Base-by-base conservation (phyloP, 1,140 invertebrate species). In the Caenorhabditis brenneri region DNA sequence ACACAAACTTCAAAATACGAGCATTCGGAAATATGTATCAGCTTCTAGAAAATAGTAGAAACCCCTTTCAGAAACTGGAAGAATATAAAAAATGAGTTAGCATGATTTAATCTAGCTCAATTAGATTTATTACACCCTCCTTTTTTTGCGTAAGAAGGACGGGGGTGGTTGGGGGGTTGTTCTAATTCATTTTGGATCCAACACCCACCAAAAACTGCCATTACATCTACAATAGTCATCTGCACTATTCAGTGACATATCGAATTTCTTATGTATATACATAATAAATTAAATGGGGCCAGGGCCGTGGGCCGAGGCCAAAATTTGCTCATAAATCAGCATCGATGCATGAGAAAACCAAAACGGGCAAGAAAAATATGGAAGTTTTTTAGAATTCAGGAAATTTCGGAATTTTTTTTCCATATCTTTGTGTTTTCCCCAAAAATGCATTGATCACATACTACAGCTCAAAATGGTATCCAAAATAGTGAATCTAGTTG, bases 181-280 rank as follows among this genome's bases (percentile, higher is more conserved):
- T 22, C 10, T 27, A 1, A 22, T 7, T 51, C n/a, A 10, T 27
- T 24, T 29, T 3, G 24, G 53, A 2, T 27, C 24, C 2, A 10
- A 55, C 7, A 10, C 6, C 22, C 51, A 5, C 48, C 12, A 55
- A 55, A 55, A 55, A 27, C 24, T 24, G 51, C 1, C 22, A 24
- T 55, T 51, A 51, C 42, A 46, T 53, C 27, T 31, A 58, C 55
- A 58, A 58, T 58, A 58, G 27, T 58, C 55, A 58, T 58, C 55
- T 58, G 55, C 55, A 58, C 58, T 65, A 36, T 65, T 19, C 58
- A 5, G 19, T 74, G 65, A 74, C n/a, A 74, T 74, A 42, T 74
- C n/a, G 65, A 42, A 74, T 74, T 39, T 24, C 22, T 36, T 24
- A 74, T 74, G 65, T 74, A n/a, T 42, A 74, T 74, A 22, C 36